Evolutionary conservation across 2,797 vertebrate species (phyloP), one percentile per base, ranked within the genome.

Genomic region (Arctocebus calabarensis): DNA sequence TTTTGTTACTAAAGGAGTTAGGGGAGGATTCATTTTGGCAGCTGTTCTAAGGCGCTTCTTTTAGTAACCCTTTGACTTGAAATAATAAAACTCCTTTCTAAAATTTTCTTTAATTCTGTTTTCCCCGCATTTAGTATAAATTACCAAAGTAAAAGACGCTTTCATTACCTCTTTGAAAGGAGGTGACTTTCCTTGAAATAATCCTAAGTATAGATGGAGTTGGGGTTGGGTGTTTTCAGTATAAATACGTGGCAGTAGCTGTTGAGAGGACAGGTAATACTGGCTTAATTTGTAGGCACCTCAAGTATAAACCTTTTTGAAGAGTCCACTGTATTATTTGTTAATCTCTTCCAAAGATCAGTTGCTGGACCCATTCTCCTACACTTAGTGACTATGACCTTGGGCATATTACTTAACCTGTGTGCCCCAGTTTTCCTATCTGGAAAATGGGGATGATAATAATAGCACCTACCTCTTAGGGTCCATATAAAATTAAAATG

Each of bases 51-150:
- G 48, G 64, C 11, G 48, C 68, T 86, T 95, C 57, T 87, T 90
- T 91, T 37, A 57, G 29, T 25, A 86, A 83, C 29, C 12, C 27
- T 91, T 81, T 90, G 22, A 90, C 32, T 96, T 81, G 68, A 75
- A 96, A 82, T 82, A 92, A 45, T 77, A 45, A 70, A 92, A 90
- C 43, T 90, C 32, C n/a, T 62, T 23, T 83, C 45, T n/a, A 61
- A 34, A 66, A 64, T 43, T 62, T 83, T 74, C 22, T 34, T 90
- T 68, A 70, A 43, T 86, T 94, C 22, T 62, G 7, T 94, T 62
- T 57, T 96, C n/a, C 20, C 61, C 32, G 20, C 62, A 59, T 45
- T 74, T 91, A 82, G 7, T 92, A 22, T 85, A 75, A n/a, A 86
- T 48, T 70, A 23, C 68, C 75, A 84, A 84, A 77, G 22, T 74